Base-by-base conservation (phyloP, 2,797 vertebrate species). In the Pteropus rufus region DNA sequence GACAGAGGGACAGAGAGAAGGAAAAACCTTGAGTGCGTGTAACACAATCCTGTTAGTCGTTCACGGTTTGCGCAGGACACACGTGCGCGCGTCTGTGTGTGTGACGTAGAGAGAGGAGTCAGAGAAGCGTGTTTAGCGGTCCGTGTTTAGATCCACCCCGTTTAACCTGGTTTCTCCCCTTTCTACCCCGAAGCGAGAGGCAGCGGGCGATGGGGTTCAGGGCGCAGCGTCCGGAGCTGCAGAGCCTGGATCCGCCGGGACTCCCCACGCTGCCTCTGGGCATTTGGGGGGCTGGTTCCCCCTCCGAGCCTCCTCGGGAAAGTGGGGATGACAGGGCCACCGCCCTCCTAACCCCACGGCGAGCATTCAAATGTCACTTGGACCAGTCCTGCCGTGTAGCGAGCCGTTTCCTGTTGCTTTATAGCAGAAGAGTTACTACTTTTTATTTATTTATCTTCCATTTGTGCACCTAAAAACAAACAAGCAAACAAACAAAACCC, bases 201-300 rank as follows among this genome's bases (percentile, higher is more conserved):
- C n/a, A 23, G 31, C 0, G 0, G 41, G 0, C 11, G 26, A 9
- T 15, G 15, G 24, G 16, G 29, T 5, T 18, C 2, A 19, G 41
- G 52, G 1, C 49, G 16, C 19, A 21, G 23, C 6, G 5, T 46
- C 2, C 3, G 2, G 41, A 9, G 34, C 26, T 41, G 7, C 26
- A 15, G 19, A 23, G 34, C 10, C 18, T 1, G 41, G 62, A 14
- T 70, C 39, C 26, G 5, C 44, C 12, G 29, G 29, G 14, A 8
- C 54, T 62, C 24, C 36, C 23, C 10, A 1, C 10, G 10, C 52
- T 10, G 15, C 12, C 67, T 26, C n/a, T 49, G 10, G 34, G 31
- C 65, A 12, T 36, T 44, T 23, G 29, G 56, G 8, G 2, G 1
- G 12, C 12, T 5, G 7, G 31, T 52, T 69, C 21, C 11, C 16